These are phyloP conservation scores for Oceanodroma leucorhoa DNA, from an alignment of 2,797 vertebrate species.

Conservation along the genomic window DNA sequence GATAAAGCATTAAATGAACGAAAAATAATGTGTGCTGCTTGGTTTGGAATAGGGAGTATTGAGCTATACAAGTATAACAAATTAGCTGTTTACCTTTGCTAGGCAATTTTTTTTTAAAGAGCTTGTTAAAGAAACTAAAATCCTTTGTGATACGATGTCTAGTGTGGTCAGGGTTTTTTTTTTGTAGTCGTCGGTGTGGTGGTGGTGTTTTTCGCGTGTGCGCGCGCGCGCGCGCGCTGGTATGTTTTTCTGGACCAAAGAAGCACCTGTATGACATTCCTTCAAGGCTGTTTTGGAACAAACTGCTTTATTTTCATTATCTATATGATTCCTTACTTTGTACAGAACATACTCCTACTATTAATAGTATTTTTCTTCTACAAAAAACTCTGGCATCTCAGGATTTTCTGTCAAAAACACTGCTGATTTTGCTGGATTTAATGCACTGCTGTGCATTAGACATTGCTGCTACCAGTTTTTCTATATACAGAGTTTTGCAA, in stretches of 20 bases:
- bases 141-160: neutral
- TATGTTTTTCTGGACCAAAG: neutral
- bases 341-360: neutral
- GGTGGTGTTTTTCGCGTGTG: neutral
- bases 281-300: neutral
- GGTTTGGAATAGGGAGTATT: neutral
- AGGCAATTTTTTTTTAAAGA: neutral
- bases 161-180: too few species aligned
- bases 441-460: neutral
- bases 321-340: neutral
- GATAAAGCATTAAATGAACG: neutral
- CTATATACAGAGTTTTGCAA: neutral
- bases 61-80: neutral
- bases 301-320: neutral
- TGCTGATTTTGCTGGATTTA: neutral
- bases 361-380: neutral
- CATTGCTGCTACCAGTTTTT: neutral
- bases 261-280: neutral
- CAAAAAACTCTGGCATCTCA: neutral
- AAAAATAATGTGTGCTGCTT: neutral
- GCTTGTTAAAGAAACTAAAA: neutral
- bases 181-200: neutral
- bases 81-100: neutral
- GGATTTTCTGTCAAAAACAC: neutral
- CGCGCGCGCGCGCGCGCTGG: neutral